phyloP scores from a whole-genome alignment of 2,888 invertebrate genomes.

The Thyatira batis region DNA sequence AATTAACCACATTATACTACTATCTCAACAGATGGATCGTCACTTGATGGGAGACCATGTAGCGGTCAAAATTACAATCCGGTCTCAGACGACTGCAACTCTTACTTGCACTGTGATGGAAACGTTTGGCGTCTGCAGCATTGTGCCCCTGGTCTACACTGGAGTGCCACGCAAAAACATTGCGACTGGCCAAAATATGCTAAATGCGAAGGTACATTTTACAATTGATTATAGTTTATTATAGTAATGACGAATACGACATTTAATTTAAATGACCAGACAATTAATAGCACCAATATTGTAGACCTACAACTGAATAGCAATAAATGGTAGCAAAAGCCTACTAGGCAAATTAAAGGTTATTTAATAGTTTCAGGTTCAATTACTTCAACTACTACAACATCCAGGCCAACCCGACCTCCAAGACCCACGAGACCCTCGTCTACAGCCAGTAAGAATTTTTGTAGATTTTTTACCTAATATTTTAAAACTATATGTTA shows the following conservation, averaged over 20 bases:
- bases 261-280: too few relatives aligned
- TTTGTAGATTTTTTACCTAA: constrained; percentile 11
- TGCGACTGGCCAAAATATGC: constrained; percentile 93
- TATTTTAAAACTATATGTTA: too few relatives aligned
- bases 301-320: too few relatives aligned
- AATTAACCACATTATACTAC: background rate
- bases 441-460: constrained; percentile 37
- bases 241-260: background rate
- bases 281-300: too few relatives aligned
- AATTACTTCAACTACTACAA: constrained; percentile 46
- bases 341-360: too few relatives aligned
- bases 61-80: constrained; percentile 72
- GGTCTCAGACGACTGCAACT: constrained; percentile 86
- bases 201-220: constrained; percentile 81
- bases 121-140: constrained; percentile 85
- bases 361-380: constrained; percentile 23
- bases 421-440: constrained; percentile 45
- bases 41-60: constrained; percentile 52
- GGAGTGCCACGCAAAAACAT: constrained; percentile 85
- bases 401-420: constrained; percentile 55
- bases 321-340: too few relatives aligned
- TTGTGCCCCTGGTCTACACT: constrained; percentile 92
- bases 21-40: constrained; percentile 19
- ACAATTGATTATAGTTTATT: background rate
- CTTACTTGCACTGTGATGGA: constrained; percentile 89